Evolutionary conservation across 2,113 vertebrate genomes (phyloP), one percentile per base, ranked within the genome.

Genomic region (Bettongia penicillata): DNA sequence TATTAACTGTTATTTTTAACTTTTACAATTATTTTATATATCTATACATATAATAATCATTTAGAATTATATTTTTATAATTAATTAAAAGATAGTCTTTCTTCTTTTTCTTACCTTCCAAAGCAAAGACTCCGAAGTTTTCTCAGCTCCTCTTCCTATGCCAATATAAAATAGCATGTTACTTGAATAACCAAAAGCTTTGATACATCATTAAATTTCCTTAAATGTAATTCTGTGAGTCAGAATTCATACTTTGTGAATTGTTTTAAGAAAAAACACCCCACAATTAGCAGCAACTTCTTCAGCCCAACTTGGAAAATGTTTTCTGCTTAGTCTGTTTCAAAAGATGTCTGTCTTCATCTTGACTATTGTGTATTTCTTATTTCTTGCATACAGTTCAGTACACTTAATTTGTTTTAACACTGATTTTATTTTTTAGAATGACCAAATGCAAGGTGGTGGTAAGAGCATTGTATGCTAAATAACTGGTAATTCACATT

Each of bases 281-380:
- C 51, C 43, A 89, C 28, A 91, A 92, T 31, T 53, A 23, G 51
- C 47, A 68, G 37, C 93, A 57, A 22, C 24, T 16, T 93, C 43
- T 89, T 96, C 90, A 92, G 43, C 52, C 7, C 53, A 91, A 90
- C 61, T 93, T 93, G 57, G 28, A 93, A 19, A 57, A 90, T 90
- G 25, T 51, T 51, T 77, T 93, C 90, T 94, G 50, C 24, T 61
- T 93, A 89, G 31, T 50, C 26, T 37, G 94, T 93, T 52, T 51
- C 6, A 90, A 11, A 9, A 48, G 77, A 48, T 53, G 28, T 90
- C 43, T 31, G 49, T 22, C 22, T 10, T 90, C 55, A 92, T 31
- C 0, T 0, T 91, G 55, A 52, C 19, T 48, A 53, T 37, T 68
- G n/a, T 68, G 48, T 47, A 3, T 48, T 53, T 77, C 25, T 89